Conservation (phyloP, 2,888 invertebrate genomes). For the Odontomyia ornata region DNA sequence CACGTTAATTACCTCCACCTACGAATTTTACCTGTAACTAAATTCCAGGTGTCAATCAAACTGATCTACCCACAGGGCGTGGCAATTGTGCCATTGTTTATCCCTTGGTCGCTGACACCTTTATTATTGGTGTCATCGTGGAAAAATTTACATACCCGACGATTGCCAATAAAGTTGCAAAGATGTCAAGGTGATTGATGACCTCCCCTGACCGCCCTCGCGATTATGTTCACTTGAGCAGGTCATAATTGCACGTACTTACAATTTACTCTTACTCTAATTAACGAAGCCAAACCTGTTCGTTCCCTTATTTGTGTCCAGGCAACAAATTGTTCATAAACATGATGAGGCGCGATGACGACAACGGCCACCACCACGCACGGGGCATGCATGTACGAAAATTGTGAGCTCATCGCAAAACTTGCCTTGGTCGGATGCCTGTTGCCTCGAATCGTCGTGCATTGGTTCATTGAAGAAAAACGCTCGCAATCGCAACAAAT, state of each 20-base stretch:
- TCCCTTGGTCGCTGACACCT: neutral
- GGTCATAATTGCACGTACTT: neutral
- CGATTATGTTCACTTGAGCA: neutral
- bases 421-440: too few relatives aligned
- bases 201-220: neutral
- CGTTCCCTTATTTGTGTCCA: conserved; percentile 3
- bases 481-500: neutral
- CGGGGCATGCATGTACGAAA: neutral
- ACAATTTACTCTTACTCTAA: conserved; percentile 2
- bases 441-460: conserved; percentile 4
- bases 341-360: neutral
- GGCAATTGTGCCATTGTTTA: conserved; percentile 1
- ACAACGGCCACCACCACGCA: neutral
- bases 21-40: too few relatives aligned
- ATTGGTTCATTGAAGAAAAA: conserved; percentile 25
- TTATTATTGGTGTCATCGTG: conserved; percentile 21
- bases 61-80: conserved; percentile 26
- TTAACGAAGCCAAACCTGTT: conserved; percentile 38
- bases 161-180: conserved; percentile 13
- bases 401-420: conserved; percentile 36
- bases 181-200: conserved; percentile 29
- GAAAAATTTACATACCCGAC: conserved; percentile 16
- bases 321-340: neutral
- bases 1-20: too few relatives aligned
- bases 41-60: too few relatives aligned